Evolutionary conservation across 2,888 invertebrate genomes (phyloP), one percentile per base, ranked within the genome.

Genomic region (Tineola bisselliella): DNA sequence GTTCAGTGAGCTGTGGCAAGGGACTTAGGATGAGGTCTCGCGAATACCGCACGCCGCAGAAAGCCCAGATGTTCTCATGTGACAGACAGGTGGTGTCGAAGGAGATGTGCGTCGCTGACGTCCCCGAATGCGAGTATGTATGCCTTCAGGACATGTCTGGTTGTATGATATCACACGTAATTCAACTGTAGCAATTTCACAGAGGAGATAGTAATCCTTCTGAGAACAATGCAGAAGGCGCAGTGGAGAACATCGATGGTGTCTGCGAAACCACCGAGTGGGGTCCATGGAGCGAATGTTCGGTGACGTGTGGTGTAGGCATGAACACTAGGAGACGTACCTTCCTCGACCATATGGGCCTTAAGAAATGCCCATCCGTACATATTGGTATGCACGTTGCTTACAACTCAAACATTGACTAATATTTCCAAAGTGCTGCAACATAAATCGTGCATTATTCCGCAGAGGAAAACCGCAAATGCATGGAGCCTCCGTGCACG

Each of bases 1-100:
- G 97, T 75, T 93, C 95, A 5, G 95, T 94, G 44, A 89, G 91
- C 31, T 98, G 97, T 80, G 97, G 97, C 62, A 94, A 94, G 84
- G 97, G 97, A 25, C 88, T 92, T 65, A 89, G 94, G 69, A 92
- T 93, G 89, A 89, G 96, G 68, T 91, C 90, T 62, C 89, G 97
- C 62, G 78, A 88, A 65, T 96, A 94, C 81, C 76, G 87, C 64
- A 78, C 91, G 77, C 91, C 92, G 56, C 89, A 91, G 69, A 91
- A 92, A 73, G 96, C 97, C 6, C 82, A 82, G 65, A 90, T 91
- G 90, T 86, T 90, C 69, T 79, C 89, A 65, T 93, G 93, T 74
- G 88, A 90, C 67, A 81, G 93, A 33, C 93, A 96, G 78, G 82
- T 98, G 70, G 89, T 94, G 56, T 90, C 92, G 62, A 96, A 95